Conservation (phyloP, 2,113 vertebrate species). For the Nannobrachium achirus region DNA sequence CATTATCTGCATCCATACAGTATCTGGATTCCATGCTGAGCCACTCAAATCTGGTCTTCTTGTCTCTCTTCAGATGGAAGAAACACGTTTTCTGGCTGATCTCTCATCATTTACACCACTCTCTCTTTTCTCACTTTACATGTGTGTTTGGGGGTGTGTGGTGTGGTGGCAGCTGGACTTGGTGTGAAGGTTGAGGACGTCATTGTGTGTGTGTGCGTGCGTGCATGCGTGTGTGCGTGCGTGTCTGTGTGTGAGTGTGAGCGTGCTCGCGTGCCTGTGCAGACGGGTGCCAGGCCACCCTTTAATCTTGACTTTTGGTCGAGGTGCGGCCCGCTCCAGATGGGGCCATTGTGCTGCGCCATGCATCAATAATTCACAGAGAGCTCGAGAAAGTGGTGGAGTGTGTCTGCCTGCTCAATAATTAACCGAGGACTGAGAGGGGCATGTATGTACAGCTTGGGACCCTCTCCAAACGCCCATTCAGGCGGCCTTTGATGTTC, state of each 20-base stretch:
- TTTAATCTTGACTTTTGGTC: constrained; percentile 68
- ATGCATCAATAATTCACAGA: constrained; percentile 80
- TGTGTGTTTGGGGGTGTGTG: no score
- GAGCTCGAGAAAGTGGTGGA: constrained; percentile 73
- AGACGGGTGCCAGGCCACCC: constrained; percentile 57
- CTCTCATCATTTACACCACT: no score
- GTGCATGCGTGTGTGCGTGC: neutral
- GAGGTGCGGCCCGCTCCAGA: constrained; percentile 70
- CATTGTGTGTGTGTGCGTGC: neutral
- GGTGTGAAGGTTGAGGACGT: no score
- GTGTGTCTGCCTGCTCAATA: constrained; percentile 80
- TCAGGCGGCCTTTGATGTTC: constrained; percentile 74
- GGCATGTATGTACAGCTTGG: constrained; percentile 70
- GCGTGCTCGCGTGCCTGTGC: constrained; percentile 30
- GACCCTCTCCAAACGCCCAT: constrained; percentile 71
- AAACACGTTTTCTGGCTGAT: no score
- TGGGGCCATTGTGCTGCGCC: constrained; percentile 78
- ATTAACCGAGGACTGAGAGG: constrained; percentile 75
- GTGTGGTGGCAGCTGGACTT: no score
- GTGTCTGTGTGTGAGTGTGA: constrained; percentile 1
- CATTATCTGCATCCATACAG: no score
- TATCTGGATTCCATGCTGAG: no score
- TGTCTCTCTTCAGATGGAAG: no score
- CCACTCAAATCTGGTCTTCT: no score
- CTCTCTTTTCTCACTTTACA: no score